Evolutionary conservation across 2,113 vertebrate species (phyloP), one percentile per base, ranked within the genome.

Genomic region (Chaetorhynchus papuensis): DNA sequence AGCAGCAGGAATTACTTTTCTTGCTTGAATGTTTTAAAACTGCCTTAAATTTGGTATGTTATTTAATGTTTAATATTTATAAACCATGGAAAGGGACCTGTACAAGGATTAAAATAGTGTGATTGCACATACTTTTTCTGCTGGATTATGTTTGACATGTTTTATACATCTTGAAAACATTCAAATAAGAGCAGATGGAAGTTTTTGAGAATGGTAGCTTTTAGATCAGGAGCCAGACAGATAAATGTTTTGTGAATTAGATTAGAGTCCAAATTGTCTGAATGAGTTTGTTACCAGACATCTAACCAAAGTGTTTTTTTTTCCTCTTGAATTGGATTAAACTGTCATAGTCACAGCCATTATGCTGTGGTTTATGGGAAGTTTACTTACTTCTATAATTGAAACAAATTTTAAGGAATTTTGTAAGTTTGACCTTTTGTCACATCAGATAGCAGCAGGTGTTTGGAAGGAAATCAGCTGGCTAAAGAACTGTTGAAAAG

Each of bases 241-340:
- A 95, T 96, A 69, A 97, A 96, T 96, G 90, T 81, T 90, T 83
- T 57, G n/a, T 92, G 80, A 95, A 97, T 97, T 97, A 74, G 85
- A 96, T 97, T 97, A 97, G 77, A 71, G 63, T 68, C 81, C 52
- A 90, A 94, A 71, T 93, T 91, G 96, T 96, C 95, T 95, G 77
- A 97, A 96, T 93, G 90, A 92, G 88, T 95, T 97, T 64, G 72
- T 87, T 97, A 93, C 69, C 83, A 96, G 95, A 86, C 87, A 86
- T 65, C 63, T 77, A 91, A 87, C 44, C 14, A 57, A 75, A 68
- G 24, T 20, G 42, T 24, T 0, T 24, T 90, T 93, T 93, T 96
- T 86, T 24, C 52, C 33, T 47, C 35, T 54, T 71, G 45, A 95
- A 96, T 97, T 95, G 77, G 68, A 97, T 97, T 97, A 96, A 94